Conservation (phyloP, 2,888 invertebrate genomes). For the Drosophila flavopinicola region DNA sequence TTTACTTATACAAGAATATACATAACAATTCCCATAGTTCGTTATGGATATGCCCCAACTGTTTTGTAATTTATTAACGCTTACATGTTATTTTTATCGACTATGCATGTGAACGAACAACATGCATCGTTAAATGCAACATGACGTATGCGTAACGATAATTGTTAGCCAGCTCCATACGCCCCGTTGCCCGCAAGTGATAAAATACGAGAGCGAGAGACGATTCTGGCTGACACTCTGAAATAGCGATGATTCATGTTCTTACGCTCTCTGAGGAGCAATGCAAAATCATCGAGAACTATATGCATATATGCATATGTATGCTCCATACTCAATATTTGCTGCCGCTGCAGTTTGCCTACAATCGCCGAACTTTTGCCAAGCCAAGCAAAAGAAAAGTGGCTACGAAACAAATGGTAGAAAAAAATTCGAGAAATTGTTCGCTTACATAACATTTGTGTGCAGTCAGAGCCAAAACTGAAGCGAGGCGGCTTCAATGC, state of each 20-base stretch:
- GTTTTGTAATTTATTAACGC: too few species aligned
- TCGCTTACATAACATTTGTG: conserved; percentile 51
- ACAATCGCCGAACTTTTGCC: conserved; percentile 51
- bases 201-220: conserved; percentile 6
- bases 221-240: conserved; percentile 18
- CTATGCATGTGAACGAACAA: conserved; percentile 22
- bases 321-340: conserved; percentile 5
- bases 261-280: background rate
- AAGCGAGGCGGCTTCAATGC: conserved; percentile 46
- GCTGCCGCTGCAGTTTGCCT: conserved; percentile 51
- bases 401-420: conserved; percentile 28
- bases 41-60: conserved; percentile 1
- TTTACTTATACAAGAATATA: too few species aligned
- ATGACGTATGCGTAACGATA: conserved; percentile 62
- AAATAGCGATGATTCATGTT: conserved; percentile 56
- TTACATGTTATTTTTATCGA: background rate
- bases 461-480: conserved; percentile 26
- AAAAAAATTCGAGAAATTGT: conserved; percentile 45
- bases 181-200: conserved; percentile 39
- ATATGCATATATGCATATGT: conserved; percentile 3
- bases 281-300: conserved; percentile 5
- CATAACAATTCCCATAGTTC: conserved; percentile 8
- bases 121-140: conserved; percentile 30
- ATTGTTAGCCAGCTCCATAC: conserved; percentile 35
- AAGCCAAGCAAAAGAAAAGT: conserved; percentile 44